Base-by-base conservation (phyloP, 2,797 vertebrate genomes). In the Sarcoramphus papa region DNA sequence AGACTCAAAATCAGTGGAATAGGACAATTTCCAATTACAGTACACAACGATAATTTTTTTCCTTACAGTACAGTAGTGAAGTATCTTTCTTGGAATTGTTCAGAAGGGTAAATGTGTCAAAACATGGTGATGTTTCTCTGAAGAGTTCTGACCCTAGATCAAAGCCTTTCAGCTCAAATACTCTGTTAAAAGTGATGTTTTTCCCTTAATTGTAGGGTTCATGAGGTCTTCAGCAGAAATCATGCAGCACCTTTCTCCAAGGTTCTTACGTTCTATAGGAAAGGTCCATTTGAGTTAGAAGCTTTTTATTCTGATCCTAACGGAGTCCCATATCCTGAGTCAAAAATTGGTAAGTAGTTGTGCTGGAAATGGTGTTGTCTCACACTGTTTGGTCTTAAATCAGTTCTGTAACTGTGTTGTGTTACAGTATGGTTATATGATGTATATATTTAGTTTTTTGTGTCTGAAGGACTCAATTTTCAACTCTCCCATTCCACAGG, bases 241-340 rank as follows among this genome's bases (percentile, higher is more conserved):
- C 98, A 98, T 47, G 87, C 97, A 7, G 97, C 96, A 77, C 98
- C 98, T n/a, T 98, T 98, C 90, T 98, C 98, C 77, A 98, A 98
- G 96, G 97, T 98, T 50, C 98, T 99, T 93, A 98, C 98, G 0
- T 98, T 98, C 96, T 96, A 98, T 68, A 98, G 98, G 69, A 98
- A 98, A 83, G 98, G 98, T 48, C 98, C 98, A 59, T 98, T 98
- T 97, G 97, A 98, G 67, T 95, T 98, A 43, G 98, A 98, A 97
- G 98, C 97, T 57, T 98, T 98, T 98, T 98, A 98, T 97, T 98
- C 98, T 64, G 98, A 98, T 95, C 97, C 98, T 50, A 93, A 94
- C 48, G 97, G 93, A 41, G 95, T 99, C 67, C 98, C 98, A 1
- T 98, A 98, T 95, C 98, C 98, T 12, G 98, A 99, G 93, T 94